Base-by-base conservation (phyloP, 53 echinoderm and acorn worm species). In the Echinometra lucunter region DNA sequence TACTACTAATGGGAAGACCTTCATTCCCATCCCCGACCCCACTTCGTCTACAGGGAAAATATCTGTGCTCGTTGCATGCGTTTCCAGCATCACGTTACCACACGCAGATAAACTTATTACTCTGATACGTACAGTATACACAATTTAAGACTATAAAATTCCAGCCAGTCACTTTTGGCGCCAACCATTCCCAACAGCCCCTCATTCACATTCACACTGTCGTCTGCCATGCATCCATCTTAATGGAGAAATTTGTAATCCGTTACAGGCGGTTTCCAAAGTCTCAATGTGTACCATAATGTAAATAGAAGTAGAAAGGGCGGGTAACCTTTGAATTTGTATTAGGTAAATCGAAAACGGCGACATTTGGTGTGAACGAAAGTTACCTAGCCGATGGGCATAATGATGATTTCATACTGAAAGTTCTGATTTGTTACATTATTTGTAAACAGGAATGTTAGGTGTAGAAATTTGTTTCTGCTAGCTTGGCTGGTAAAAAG, bases 171-270 rank as follows among this genome's bases (percentile, higher is more conserved):
- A 78, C 78, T 42, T 78, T 78, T 78, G 78, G 78, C 78, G 78
- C 42, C 78, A 78, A 78, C 21, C 4, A 6, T 78, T 42, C 42
- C 78, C 78, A 18, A 40, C 78, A 42, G 35, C 42, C 78, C 42
- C 78, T 16, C 78, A 78, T 78, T 38, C 78, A 78, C 78, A 40
- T 38, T 78, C 78, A 23, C 15, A 19, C 19, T 78, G 78, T 78
- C 42, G 78, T 78, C 78, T 78, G 78, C 78, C 42, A 42, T 42
- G 42, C 38, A 78, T 78, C 78, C 42, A 78, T 78, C 78, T 78
- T 78, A 78, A 78, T 78, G 19, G 78, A 78, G 78, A 40, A 78
- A 78, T 78, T 78, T 42, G 38, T 78, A 40, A 78, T 78, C 78
- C 13, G 78, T 78, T 78, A 78, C 78, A 78, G 6, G 23, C 78